Percentiles rank a stretch among this genome's conserved stretches.
phyloP scores from a whole-genome alignment of 2,888 invertebrate species.

The Lamellibrachia columna region DNA sequence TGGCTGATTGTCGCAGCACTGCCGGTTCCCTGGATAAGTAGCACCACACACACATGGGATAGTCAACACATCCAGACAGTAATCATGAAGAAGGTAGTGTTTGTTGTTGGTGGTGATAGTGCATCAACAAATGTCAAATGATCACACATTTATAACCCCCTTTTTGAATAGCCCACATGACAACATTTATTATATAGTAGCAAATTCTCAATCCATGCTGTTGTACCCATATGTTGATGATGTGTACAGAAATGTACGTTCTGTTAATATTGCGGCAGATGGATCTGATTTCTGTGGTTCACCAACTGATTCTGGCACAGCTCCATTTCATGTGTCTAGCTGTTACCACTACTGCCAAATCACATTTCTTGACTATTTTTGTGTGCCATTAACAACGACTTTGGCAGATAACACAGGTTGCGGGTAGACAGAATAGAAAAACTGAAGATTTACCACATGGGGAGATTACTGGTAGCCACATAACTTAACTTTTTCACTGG shows the following conservation, averaged over 20 bases:
- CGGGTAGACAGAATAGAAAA: too few relatives aligned
- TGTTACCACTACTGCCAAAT: too few relatives aligned
- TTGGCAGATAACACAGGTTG: too few relatives aligned
- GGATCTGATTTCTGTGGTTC: neutral
- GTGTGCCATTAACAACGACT: too few relatives aligned
- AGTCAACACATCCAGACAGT: neutral
- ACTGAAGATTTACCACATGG: too few relatives aligned
- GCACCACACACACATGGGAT: neutral
- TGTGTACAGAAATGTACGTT: neutral
- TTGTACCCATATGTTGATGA: neutral
- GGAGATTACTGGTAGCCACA: too few relatives aligned
- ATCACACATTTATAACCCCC: neutral
- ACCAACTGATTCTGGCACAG: neutral
- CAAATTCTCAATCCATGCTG: neutral
- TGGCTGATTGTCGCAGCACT: neutral
- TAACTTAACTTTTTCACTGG: too few relatives aligned
- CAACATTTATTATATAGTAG: neutral
- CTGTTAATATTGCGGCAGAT: neutral
- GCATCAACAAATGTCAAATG: neutral
- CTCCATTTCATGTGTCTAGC: too few relatives aligned
- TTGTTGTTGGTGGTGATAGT: neutral
- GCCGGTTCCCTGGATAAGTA: neutral
- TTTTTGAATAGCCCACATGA: neutral
- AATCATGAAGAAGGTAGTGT: conserved; percentile 11
- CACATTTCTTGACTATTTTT: too few relatives aligned